Evolutionary conservation across 2,797 vertebrate species (phyloP).

Genomic region (Micromesistius poutassou): DNA sequence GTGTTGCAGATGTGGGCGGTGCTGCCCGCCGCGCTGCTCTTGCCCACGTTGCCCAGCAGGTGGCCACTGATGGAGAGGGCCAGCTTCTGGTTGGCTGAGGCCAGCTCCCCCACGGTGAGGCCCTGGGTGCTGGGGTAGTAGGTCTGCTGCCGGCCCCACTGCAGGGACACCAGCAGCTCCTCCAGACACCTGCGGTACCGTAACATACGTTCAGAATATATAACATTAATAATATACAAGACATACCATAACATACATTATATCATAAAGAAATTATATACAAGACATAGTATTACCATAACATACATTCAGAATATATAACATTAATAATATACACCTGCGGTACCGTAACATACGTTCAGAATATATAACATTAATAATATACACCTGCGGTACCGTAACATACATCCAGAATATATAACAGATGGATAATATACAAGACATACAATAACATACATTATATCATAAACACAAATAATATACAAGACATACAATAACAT

Average conservation of each 20-base stretch:
- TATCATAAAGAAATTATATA: neutral
- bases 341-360: neutral
- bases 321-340: slow-evolving; percentile 69
- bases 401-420: neutral
- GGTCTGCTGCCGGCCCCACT: slow-evolving; percentile 93
- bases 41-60: slow-evolving; percentile 83
- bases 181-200: slow-evolving; percentile 81
- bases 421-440: slow-evolving; percentile 34
- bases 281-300: neutral
- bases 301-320: too few relatives aligned
- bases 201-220: neutral
- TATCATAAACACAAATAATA: neutral
- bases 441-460: too few relatives aligned
- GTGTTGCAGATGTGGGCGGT: slow-evolving; percentile 82
- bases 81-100: slow-evolving; percentile 82
- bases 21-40: slow-evolving; percentile 52
- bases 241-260: neutral
- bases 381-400: slow-evolving; percentile 66
- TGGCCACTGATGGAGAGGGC: slow-evolving; percentile 87
- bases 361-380: neutral
- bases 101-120: slow-evolving; percentile 86
- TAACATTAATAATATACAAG: neutral
- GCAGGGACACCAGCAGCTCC: slow-evolving; percentile 90
- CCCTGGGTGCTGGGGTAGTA: slow-evolving; percentile 87
- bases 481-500: neutral